A percentile compares a stretch with the other conserved stretches of the same genome.
Evolutionary conservation across 2,113 vertebrate genomes (phyloP).

Genomic region (Psittacus erithacus): DNA sequence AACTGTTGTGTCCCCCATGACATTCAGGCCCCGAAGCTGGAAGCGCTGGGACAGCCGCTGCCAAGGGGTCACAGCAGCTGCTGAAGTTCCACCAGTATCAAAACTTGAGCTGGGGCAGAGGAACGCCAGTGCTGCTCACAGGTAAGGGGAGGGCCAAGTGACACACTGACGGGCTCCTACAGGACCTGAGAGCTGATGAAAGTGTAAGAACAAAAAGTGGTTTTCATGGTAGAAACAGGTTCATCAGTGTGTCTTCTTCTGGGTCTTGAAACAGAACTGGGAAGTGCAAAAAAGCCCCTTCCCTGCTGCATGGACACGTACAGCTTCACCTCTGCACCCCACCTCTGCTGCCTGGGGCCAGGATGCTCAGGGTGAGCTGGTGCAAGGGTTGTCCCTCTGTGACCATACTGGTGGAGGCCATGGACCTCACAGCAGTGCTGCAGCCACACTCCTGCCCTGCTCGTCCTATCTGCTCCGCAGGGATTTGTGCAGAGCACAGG

Average conservation of each 20-base stretch:
- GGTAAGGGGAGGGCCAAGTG: too few species aligned
- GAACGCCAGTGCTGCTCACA: neutral
- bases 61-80: neutral
- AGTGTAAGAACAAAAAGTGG: neutral
- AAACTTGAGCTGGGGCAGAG: neutral
- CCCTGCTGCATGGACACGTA: accelerated
- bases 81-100: neutral
- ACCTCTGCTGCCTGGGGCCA: accelerated
- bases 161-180: accelerated
- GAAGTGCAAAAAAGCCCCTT: neutral
- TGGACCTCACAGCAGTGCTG: neutral
- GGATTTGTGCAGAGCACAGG: accelerated
- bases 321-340: neutral
- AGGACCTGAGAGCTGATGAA: too few species aligned
- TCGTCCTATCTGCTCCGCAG: accelerated
- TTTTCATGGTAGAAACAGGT: neutral
- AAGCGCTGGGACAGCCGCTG: neutral
- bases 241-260: neutral
- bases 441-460: neutral
- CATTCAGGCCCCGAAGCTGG: neutral
- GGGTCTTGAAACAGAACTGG: neutral
- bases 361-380: neutral
- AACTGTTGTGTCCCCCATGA: neutral
- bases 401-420: neutral
- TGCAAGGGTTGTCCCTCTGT: neutral